Conservation (phyloP, 1,140 invertebrate genomes). For the Anoplophora glabripennis region DNA sequence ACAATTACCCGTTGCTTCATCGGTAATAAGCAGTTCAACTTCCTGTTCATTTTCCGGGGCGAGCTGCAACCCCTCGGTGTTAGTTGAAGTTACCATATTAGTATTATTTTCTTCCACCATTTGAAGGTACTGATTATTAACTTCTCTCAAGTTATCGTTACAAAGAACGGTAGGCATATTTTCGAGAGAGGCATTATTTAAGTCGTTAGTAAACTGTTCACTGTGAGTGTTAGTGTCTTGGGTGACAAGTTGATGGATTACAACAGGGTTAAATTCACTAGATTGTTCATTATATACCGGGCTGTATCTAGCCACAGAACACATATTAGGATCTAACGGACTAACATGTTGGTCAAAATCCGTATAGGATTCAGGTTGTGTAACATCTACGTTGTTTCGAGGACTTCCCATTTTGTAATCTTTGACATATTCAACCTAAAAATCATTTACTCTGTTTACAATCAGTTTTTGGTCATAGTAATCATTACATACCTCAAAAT, state of each 20-base stretch:
- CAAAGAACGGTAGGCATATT: slow-evolving; percentile 25
- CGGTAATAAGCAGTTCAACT: slow-evolving; percentile 47
- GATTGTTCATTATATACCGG: slow-evolving; percentile 53
- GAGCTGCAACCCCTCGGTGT: slow-evolving; percentile 15
- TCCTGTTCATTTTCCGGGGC: slow-evolving; percentile 36
- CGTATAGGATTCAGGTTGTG: slow-evolving; percentile 53
- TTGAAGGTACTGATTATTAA: slow-evolving; percentile 47
- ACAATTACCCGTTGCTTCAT: slow-evolving; percentile 42
- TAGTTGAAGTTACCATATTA: slow-evolving; percentile 1
- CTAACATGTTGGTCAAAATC: slow-evolving; percentile 58
- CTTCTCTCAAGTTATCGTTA: slow-evolving; percentile 43
- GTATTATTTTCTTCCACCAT: slow-evolving; percentile 24
- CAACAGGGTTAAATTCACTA: slow-evolving; percentile 54
- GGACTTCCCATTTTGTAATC: slow-evolving; percentile 50
- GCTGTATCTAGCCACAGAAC: slow-evolving; percentile 57
- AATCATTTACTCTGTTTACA: slow-evolving; percentile 2
- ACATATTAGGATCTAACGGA: slow-evolving; percentile 60
- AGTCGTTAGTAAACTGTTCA: slow-evolving; percentile 22
- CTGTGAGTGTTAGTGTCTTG: slow-evolving; percentile 17
- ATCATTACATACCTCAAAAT: no score
- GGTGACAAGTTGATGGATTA: slow-evolving; percentile 50
- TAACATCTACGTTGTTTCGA: slow-evolving; percentile 30
- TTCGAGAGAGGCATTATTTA: slow-evolving; percentile 24
- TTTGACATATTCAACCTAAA: slow-evolving; percentile 58
- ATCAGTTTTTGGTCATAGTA: no score